phyloP scores from a whole-genome alignment of 2,113 vertebrate genomes.

The Butorides virescens region DNA sequence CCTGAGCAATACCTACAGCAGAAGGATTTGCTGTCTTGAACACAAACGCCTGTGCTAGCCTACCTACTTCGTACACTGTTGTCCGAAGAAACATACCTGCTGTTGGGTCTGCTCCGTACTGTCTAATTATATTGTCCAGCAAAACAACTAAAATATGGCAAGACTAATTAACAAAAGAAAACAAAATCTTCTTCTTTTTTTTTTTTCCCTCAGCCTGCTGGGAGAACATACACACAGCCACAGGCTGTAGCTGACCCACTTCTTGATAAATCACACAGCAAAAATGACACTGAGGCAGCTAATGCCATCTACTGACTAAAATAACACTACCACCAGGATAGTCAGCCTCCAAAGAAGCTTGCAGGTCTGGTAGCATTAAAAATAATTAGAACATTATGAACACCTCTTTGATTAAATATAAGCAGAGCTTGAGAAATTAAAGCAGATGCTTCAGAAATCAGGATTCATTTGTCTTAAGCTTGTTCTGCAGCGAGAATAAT shows the following conservation, averaged over 20 bases:
- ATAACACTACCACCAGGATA: not conserved
- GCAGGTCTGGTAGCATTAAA: not conserved
- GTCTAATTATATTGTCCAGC: conserved; percentile 10
- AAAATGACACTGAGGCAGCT: conserved; percentile 35
- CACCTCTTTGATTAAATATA: not conserved
- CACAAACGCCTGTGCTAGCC: not conserved
- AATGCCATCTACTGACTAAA: conserved; percentile 61
- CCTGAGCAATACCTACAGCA: not conserved
- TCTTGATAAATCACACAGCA: conserved; percentile 6
- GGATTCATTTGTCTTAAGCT: not conserved
- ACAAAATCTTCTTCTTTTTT: not conserved
- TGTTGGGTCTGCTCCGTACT: not conserved
- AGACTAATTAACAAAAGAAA: conserved; percentile 36
- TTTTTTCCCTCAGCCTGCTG: not conserved
- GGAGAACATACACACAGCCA: conserved; percentile 17
- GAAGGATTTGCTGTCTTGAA: not conserved
- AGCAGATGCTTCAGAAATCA: not conserved
- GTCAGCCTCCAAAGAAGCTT: not conserved
- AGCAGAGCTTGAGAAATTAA: not conserved
- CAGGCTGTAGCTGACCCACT: conserved; percentile 51
- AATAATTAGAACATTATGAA: not conserved
- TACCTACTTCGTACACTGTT: not conserved
- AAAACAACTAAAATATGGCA: conserved; percentile 44
- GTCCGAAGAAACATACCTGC: not conserved
- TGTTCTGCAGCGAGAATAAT: not conserved